phyloP scores from a whole-genome alignment of 1,140 invertebrate species.

The Globodera rostochiensis region DNA sequence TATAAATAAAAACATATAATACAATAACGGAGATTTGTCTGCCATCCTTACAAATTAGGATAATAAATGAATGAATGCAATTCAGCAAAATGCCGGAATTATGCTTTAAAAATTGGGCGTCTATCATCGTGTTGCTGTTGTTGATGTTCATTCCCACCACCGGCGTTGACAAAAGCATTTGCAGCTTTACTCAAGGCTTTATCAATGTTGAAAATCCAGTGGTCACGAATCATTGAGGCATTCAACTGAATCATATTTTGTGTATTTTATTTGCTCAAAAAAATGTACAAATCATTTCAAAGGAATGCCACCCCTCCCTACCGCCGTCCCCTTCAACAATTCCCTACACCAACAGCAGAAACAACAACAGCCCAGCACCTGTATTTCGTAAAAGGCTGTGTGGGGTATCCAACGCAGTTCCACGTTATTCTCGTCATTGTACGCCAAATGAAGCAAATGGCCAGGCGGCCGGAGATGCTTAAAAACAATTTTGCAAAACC shows the following conservation, averaged over 20 bases:
- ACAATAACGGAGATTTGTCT: too few species aligned
- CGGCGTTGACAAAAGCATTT: not conserved
- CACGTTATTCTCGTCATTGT: conserved; percentile 29
- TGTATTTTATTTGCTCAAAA: not conserved
- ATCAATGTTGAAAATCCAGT: conserved; percentile 24
- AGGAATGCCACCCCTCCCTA: not conserved
- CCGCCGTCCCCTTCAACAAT: not conserved
- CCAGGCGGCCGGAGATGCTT: conserved; percentile 56
- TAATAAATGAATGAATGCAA: too few species aligned
- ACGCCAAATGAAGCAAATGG: conserved; percentile 47
- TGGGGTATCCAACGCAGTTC: conserved; percentile 44
- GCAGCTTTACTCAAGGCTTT: conserved; percentile 18
- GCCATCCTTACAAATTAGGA: too few species aligned
- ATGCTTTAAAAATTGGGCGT: not conserved
- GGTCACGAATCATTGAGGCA: conserved; percentile 25
- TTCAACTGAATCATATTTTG: not conserved
- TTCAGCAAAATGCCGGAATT: not conserved
- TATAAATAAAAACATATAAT: too few species aligned
- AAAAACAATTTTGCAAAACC: not conserved
- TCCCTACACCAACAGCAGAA: not conserved
- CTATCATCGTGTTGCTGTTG: not conserved
- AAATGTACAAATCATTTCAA: not conserved
- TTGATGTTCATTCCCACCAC: too few species aligned
- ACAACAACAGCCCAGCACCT: not conserved
- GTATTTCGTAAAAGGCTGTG: conserved; percentile 45